phyloP scores from a whole-genome alignment of 2,888 invertebrate species.

The Drosophila rellima region DNA sequence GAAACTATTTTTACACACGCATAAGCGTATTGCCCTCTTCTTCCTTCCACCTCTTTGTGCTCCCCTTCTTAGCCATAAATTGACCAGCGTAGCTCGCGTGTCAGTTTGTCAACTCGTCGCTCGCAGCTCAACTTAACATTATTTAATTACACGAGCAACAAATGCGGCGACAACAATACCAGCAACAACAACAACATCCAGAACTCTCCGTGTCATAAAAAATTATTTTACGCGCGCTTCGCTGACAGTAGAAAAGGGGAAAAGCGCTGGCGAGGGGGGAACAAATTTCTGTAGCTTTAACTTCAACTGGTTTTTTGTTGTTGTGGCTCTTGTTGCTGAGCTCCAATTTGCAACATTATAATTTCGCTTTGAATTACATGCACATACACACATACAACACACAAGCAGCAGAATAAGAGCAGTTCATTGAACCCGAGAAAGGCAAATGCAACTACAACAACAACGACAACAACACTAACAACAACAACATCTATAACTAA shows the following conservation, averaged over 20 bases:
- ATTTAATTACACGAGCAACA: conserved; percentile 75
- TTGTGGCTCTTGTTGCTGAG: conserved; percentile 46
- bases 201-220: conserved; percentile 74
- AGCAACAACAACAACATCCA: conserved; percentile 45
- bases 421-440: conserved; percentile 48
- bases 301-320: conserved; percentile 62
- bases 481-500: conserved; percentile 18
- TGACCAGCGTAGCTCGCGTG: conserved; percentile 60
- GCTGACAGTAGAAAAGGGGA: conserved; percentile 19
- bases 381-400: conserved; percentile 41
- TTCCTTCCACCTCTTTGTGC: not conserved
- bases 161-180: conserved; percentile 66
- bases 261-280: conserved; percentile 5
- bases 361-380: conserved; percentile 74
- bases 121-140: conserved; percentile 65
- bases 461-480: conserved; percentile 23
- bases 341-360: conserved; percentile 72
- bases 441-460: conserved; percentile 39
- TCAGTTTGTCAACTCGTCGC: conserved; percentile 60
- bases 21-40: conserved; percentile 19
- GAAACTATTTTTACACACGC: conserved; percentile 55
- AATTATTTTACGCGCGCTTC: conserved; percentile 59
- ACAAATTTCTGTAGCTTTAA: conserved; percentile 29
- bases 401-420: conserved; percentile 26
- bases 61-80: conserved; percentile 28